Base-by-base conservation (phyloP, 1,140 invertebrate species). In the Dendroctonus valens region DNA sequence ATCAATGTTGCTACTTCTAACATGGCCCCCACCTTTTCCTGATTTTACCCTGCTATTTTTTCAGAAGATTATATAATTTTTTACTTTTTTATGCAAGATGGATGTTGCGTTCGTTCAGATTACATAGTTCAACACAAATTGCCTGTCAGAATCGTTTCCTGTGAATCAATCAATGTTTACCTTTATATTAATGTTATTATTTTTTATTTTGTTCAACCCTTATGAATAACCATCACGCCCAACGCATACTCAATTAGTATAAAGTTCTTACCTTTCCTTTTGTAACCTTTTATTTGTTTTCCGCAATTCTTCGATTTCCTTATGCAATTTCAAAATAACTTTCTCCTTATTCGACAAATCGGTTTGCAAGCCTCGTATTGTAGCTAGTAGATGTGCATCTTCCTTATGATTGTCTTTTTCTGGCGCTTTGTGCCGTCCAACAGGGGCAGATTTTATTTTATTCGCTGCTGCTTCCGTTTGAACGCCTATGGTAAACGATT, bases 341-440 rank as follows among this genome's bases (percentile, higher is more conserved):
- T 90, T 88, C 61, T 91, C 89, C 73, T 91, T 91, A 41, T 85
- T 85, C 6, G 83, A 81, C 44, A 91, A 69, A 74, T 92, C 90
- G 0, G 86, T 75, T 74, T 91, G 88, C 67, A 92, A 78, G 2
- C 89, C 89, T 54, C 90, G 83, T 73, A 92, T 89, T 0, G 90
- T 91, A 0, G 90, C 89, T 9, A 91, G 75, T 7, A 92, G 78
- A 79, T 92, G 89, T 5, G 86, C 81, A 65, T 92, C 89, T 70
- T 90, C 88, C 76, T 89, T 90, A 0, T 71, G 66, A 54, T 69
- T 71, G 55, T 57, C 53, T 12, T 41, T 59, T 11, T 59, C 55
- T n/a, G 40, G 12, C 40, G 14, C 38, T 7, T 41, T 49, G n/a
- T 51, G 44, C 11, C n/a, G 39, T 7, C n/a, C 49, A 12, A 55